These are phyloP conservation scores for Zalophus californianus DNA, from an alignment of 2,797 vertebrate species.

Conservation along the genomic window DNA sequence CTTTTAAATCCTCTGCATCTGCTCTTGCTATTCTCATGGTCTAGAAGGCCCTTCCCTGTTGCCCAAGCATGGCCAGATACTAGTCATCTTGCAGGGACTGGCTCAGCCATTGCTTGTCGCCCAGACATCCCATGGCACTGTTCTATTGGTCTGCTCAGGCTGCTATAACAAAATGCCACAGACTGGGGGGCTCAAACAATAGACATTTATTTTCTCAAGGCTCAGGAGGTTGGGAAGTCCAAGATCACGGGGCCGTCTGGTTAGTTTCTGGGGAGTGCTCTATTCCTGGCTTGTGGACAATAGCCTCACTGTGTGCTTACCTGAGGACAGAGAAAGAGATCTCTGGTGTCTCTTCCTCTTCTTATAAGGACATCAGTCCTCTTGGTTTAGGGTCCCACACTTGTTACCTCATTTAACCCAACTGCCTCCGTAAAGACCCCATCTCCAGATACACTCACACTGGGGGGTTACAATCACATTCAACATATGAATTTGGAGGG, in stretches of 20 bases:
- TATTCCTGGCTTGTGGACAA: too few species aligned
- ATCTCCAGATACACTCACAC: neutral
- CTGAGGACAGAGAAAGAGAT: neutral
- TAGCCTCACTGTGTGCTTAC: neutral
- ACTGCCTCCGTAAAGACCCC: neutral
- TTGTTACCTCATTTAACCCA: neutral
- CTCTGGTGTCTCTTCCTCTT: neutral
- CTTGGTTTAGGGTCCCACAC: neutral
- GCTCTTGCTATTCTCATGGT: fast-evolving
- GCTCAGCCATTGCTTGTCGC: neutral
- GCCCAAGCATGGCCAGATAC: fast-evolving
- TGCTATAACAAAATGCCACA: neutral
- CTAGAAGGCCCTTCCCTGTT: neutral
- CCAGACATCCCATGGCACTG: fast-evolving
- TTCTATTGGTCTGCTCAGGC: neutral
- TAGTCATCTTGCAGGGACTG: neutral
- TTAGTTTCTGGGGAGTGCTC: neutral
- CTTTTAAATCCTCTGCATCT: neutral
- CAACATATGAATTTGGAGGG: neutral
- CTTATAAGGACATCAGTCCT: too few species aligned
- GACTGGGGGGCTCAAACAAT: neutral
- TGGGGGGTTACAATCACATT: neutral
- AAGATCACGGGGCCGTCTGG: neutral
- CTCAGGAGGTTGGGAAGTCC: neutral
- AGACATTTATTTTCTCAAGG: neutral